These are phyloP conservation scores for Xiphorhynchus elegans DNA, from an alignment of 2,113 vertebrate genomes.

Conservation along the genomic window DNA sequence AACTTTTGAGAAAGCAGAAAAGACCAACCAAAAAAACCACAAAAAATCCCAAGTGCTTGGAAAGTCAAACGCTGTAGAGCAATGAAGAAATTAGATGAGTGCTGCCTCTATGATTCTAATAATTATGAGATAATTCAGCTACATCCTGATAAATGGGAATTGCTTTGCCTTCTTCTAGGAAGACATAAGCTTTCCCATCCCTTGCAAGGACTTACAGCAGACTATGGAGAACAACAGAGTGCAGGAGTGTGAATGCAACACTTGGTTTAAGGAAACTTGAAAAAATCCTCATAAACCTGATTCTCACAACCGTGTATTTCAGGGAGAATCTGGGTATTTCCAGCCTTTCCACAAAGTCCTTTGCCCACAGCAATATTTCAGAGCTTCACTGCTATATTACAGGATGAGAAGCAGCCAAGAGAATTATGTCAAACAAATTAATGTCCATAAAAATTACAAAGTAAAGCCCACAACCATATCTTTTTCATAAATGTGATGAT, in stretches of 20 bases:
- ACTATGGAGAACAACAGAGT: neutral
- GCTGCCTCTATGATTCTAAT: neutral
- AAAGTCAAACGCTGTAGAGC: neutral
- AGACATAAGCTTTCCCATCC: neutral
- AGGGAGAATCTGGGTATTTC: neutral
- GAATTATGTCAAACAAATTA: slow-evolving; percentile 12
- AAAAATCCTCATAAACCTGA: neutral
- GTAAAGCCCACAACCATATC: slow-evolving; percentile 20
- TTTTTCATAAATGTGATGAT: neutral
- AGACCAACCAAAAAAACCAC: neutral
- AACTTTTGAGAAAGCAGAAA: neutral
- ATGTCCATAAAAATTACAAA: slow-evolving; percentile 21
- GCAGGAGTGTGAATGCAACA: neutral
- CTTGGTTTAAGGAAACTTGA: neutral
- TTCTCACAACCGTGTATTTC: neutral
- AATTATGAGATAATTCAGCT: neutral
- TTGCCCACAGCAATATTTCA: neutral
- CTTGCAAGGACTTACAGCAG: neutral
- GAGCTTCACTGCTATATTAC: neutral
- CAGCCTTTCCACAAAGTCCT: neutral
- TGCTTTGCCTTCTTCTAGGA: neutral
- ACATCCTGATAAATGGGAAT: fast-evolving
- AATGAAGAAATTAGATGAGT: neutral
- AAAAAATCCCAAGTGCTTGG: neutral
- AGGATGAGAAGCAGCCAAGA: neutral